Evolutionary conservation across 2,797 vertebrate genomes (phyloP), one percentile per base, ranked within the genome.

Genomic region (Lemur catta): DNA sequence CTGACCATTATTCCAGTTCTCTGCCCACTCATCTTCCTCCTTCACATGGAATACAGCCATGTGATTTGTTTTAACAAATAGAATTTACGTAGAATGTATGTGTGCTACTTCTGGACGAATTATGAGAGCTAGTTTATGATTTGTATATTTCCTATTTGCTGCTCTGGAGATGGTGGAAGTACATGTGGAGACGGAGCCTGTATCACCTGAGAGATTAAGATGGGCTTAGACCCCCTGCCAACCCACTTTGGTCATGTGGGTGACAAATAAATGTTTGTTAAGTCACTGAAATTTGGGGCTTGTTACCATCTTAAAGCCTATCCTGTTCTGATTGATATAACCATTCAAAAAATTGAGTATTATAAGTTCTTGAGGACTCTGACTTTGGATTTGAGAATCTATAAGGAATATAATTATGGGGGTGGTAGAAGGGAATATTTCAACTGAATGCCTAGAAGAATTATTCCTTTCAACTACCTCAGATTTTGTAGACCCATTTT

Each of bases 341-440:
- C 28, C 38, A 91, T 35, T 79, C 15, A 72, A 69, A 89, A 52
- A 80, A 59, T 7, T 38, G 52, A 94, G 18, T n/a, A 38, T 67
- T 81, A 35, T 22, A 82, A 91, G n/a, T 65, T 93, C 43, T 79
- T 18, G 57, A 92, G 92, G 74, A 26, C 17, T 80, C 89, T 26
- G 35, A 93, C 10, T 95, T 96, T 89, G 78, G 18, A 79, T n/a
- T 72, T 89, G 41, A 79, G 76, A 90, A 52, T 96, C 28, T 78
- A 33, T 94, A 95, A 74, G 41, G 17, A 91, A 79, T 24, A 79
- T 52, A 82, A 84, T 94, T 84, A 41, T 93, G n/a, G 30, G 55
- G 28, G 93, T 38, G 2, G n/a, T 55, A 50, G 59, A 95, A 89
- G 46, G 63, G 33, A 95, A 93, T 41, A 63, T 41, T 88, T 94